Base-by-base conservation (phyloP, 2,888 invertebrate genomes). In the Zootermopsis nevadensis region DNA sequence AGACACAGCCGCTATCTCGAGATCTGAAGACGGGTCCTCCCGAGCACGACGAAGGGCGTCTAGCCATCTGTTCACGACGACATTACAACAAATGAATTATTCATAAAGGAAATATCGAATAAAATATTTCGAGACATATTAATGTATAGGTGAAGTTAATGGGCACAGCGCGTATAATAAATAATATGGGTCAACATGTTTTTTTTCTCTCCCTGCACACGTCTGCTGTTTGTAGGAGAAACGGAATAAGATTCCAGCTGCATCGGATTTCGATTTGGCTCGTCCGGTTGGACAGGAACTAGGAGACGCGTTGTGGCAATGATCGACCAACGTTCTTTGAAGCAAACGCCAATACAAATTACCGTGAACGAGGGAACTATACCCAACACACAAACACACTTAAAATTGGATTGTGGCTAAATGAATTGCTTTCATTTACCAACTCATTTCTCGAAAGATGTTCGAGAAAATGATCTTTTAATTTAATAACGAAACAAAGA, bases 201-300 rank as follows among this genome's bases (percentile, higher is more conserved):
- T 48, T 48, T 19, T 48, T 48, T 19, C 19, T 48, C 19, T 48
- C 19, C 48, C 19, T 15, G 15, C 1, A 42, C 15, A 15, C 4
- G 42, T 15, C 19, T 48, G 60, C 60, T 27, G 60, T 7, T 12
- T 60, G 60, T 42, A 48, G 48, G 48, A 42, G 48, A 24, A 30
- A 42, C 72, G 38, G 38, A 74, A 33, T 15, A 74, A 42, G 76
- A 42, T 76, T 76, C 42, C 76, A 42, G 27, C 38, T 31, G 76
- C 76, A 76, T 76, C 76, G 76, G 76, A 42, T 76, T 76, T 76
- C 76, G 42, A 76, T 76, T 76, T 76, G 19, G 48, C 48, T 48
- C 48, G 19, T 48, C 48, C 48, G n/a, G n/a, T 1, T 27, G n/a
- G 7, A 12, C 27, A 27, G 76, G 42, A 42, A 48, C 76, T 42